Base-by-base conservation (phyloP, 2,797 vertebrate species). In the Micrastur ruficollis region DNA sequence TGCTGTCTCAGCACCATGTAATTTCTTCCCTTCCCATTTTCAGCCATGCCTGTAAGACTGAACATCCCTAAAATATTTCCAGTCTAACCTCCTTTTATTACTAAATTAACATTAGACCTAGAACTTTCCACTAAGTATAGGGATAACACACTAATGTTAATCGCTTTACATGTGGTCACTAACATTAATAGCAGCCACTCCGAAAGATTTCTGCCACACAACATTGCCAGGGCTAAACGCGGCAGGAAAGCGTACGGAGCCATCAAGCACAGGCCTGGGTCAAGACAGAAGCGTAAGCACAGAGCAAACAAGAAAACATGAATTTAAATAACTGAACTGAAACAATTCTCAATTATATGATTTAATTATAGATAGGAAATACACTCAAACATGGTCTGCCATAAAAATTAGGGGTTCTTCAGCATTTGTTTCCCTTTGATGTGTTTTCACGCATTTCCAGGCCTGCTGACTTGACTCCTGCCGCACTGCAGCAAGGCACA, bases 81-180 rank as follows among this genome's bases (percentile, higher is more conserved):
- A 63, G 47, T 76, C 53, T 83, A 68, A 78, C 55, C 67, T 63
- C 40, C 32, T 87, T 82, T 94, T 66, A 85, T 86, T 84, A 49
- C 32, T 68, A 82, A 71, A 52, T 75, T 89, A 65, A 68, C 27
- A 63, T 52, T 52, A 92, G 49, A 61, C 21, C 34, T 71, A 82
- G 40, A 95, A 92, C 36, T 73, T 92, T 84, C 85, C 61, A 63
- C 49, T 46, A 86, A 65, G 61, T 46, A 63, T 32, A 73, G 9
- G 31, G 42, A 92, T 93, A 81, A 29, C 56, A 71, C n/a, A 27
- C 56, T 47, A 25, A 78, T 29, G 61, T 55, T 86, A 90, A 97
- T 93, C 42, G 65, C 49, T 86, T 86, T 78, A 14, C 78, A 89
- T 46, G 62, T 68, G 70, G 61, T 85, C 9, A 2, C 72, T 40